These are phyloP conservation scores for Proterorhinus semilunaris DNA, from an alignment of 2,113 vertebrate genomes.

Conservation along the genomic window DNA sequence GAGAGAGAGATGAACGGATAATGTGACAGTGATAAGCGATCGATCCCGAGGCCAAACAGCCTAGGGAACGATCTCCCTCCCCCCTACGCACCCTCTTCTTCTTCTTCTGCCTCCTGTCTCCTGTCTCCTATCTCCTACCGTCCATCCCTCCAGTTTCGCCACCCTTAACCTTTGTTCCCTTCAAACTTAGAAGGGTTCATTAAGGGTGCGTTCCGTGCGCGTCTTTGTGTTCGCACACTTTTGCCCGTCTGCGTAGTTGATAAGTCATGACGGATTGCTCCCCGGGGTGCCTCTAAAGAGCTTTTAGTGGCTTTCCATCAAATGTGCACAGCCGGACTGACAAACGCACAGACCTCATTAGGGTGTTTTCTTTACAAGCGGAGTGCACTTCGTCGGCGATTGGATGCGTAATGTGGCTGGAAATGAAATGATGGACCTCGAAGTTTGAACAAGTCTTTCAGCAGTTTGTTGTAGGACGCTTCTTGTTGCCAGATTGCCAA, in stretches of 20 bases:
- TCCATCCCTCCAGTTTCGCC: slow-evolving; percentile 33
- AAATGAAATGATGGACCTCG: neutral
- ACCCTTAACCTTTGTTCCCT: slow-evolving; percentile 62
- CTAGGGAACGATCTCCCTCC: slow-evolving; percentile 36
- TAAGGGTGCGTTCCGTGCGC: slow-evolving; percentile 68
- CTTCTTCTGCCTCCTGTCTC: neutral
- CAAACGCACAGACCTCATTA: slow-evolving; percentile 41
- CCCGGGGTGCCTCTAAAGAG: slow-evolving; percentile 68
- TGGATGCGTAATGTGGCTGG: neutral
- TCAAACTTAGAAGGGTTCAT: slow-evolving; percentile 68
- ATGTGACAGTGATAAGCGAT: slow-evolving; percentile 76
- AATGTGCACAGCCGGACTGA: slow-evolving; percentile 28
- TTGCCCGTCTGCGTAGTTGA: slow-evolving; percentile 66
- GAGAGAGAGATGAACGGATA: slow-evolving; percentile 67
- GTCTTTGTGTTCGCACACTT: slow-evolving; percentile 45
- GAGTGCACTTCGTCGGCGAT: slow-evolving; percentile 41
- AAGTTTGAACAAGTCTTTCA: no score
- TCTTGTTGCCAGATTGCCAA: no score
- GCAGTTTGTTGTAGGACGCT: no score
- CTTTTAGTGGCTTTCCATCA: slow-evolving; percentile 68
- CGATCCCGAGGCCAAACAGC: slow-evolving; percentile 71
- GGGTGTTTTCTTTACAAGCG: slow-evolving; percentile 30
- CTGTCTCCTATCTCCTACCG: neutral
- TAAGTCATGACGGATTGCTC: slow-evolving; percentile 70
- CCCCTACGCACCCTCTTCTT: neutral